A percentile compares a stretch with the other conserved stretches of the same genome.
Conservation (phyloP, 2,888 invertebrate genomes). For the Sphaerophoria taeniata region DNA sequence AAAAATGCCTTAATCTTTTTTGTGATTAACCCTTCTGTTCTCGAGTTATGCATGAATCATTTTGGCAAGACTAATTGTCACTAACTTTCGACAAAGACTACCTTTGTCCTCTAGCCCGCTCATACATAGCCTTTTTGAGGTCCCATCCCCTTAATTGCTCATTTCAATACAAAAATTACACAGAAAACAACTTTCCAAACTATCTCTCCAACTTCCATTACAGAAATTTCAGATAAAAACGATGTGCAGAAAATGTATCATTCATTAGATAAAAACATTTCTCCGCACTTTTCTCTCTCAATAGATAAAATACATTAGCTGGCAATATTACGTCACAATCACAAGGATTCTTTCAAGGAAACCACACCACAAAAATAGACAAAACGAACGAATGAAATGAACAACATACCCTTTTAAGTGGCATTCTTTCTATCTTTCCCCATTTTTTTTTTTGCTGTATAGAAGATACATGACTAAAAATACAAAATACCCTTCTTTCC, state of each 20-base stretch:
- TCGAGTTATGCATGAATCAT: too few relatives aligned
- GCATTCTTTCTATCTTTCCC: conserved; percentile 36
- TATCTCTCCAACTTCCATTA: conserved; percentile 13
- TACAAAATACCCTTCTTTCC: conserved; percentile 54
- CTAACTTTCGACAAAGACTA: too few relatives aligned
- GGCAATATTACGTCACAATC: conserved; percentile 62
- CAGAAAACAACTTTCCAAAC: neutral
- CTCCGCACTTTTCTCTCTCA: conserved; percentile 36
- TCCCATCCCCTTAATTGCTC: too few relatives aligned
- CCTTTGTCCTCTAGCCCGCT: too few relatives aligned
- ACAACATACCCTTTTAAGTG: conserved; percentile 64
- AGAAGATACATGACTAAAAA: conserved; percentile 26
- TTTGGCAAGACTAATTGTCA: too few relatives aligned
- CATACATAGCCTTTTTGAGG: too few relatives aligned
- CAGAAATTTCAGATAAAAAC: conserved; percentile 7
- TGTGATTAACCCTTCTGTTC: too few relatives aligned
- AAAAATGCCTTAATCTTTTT: neutral
- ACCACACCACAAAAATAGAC: neutral
- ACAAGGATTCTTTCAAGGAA: conserved; percentile 1
- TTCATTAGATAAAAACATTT: conserved; percentile 62
- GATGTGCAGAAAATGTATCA: conserved; percentile 51
- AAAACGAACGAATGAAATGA: neutral
- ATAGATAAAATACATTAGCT: conserved; percentile 40
- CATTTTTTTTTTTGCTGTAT: too few relatives aligned
- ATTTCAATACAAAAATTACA: too few relatives aligned